Percentiles rank a stretch among this genome's conserved stretches.
phyloP scores from a whole-genome alignment of 2,797 vertebrate genomes.

The Mus spretus region DNA sequence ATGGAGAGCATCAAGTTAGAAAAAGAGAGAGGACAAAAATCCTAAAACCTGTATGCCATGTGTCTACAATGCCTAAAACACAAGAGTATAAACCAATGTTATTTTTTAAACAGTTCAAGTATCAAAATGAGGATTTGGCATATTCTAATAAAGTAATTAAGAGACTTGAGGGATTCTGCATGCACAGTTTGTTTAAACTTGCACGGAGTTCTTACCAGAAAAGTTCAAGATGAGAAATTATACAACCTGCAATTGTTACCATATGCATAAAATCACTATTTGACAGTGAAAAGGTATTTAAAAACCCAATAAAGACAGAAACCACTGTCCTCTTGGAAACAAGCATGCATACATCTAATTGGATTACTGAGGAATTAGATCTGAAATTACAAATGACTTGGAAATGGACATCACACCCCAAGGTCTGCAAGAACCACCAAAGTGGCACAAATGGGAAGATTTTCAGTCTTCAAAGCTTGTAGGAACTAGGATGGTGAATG shows the following conservation, averaged over 20 bases:
- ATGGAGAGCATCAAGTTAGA: background rate
- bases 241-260: constrained; percentile 52
- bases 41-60: background rate
- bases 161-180: constrained; percentile 52
- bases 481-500: constrained; percentile 65
- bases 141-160: constrained; percentile 45
- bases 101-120: constrained; percentile 50
- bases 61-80: constrained; percentile 19
- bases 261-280: constrained; percentile 53
- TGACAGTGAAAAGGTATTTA: constrained; percentile 55
- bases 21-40: background rate
- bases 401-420: constrained; percentile 65
- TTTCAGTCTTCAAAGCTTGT: constrained; percentile 26
- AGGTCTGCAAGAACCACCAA: constrained; percentile 25
- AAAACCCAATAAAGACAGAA: constrained; percentile 54
- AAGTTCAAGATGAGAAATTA: constrained; percentile 61
- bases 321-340: constrained; percentile 59
- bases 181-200: constrained; percentile 1
- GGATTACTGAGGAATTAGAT: constrained; percentile 79
- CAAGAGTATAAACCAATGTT: constrained; percentile 37
- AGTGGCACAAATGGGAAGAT: constrained; percentile 35
- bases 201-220: constrained; percentile 41
- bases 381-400: constrained; percentile 72
- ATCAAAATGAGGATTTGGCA: background rate
- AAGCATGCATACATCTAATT: constrained; percentile 72